A percentile compares a stretch with the other conserved stretches of the same genome.
Conservation (phyloP, 2,113 vertebrate genomes). For the Eretmochelys imbricata region DNA sequence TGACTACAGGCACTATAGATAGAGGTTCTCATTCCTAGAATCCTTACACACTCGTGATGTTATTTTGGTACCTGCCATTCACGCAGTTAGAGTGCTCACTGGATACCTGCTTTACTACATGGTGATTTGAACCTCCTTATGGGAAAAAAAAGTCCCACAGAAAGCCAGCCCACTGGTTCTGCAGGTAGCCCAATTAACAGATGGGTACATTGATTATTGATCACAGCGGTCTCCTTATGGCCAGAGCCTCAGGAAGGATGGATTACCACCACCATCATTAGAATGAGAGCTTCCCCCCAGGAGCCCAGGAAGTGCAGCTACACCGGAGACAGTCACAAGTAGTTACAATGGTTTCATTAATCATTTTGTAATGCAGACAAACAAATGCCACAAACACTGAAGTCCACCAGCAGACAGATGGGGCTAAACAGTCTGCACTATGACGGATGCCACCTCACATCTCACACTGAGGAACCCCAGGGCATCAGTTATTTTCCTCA, state of each 20-base stretch:
- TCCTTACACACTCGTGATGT: background rate
- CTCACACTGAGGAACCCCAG: too few relatives aligned
- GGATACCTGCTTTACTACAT: fast-evolving
- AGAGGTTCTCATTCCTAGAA: background rate
- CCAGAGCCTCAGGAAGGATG: background rate
- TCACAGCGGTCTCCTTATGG: background rate
- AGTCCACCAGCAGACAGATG: too few relatives aligned
- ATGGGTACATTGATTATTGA: background rate
- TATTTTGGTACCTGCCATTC: fast-evolving
- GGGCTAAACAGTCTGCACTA: too few relatives aligned
- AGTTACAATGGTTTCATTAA: background rate
- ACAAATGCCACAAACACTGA: too few relatives aligned
- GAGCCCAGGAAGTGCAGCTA: background rate
- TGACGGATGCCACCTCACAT: too few relatives aligned
- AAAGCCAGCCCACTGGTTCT: background rate
- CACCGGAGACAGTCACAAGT: background rate
- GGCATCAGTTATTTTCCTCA: background rate
- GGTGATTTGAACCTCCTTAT: background rate
- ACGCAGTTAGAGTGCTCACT: fast-evolving
- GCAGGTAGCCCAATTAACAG: background rate
- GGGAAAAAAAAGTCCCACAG: fast-evolving
- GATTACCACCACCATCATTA: background rate
- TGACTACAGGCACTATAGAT: fast-evolving
- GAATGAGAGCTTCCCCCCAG: background rate
- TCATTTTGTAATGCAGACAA: background rate